Percentiles rank a stretch among this genome's conserved stretches.
Conservation (phyloP, 2,888 invertebrate genomes). For the Meandrusa payeni region DNA sequence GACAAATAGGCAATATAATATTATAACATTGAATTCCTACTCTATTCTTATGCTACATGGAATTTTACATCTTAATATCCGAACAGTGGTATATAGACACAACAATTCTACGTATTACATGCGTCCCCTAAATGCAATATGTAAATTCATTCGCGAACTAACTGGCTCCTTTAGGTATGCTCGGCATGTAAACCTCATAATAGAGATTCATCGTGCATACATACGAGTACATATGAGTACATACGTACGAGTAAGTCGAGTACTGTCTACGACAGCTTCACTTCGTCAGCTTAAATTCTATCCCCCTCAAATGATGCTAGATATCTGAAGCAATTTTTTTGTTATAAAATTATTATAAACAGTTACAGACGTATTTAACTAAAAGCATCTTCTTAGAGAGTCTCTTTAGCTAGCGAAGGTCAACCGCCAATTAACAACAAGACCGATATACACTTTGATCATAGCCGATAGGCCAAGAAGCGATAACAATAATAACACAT, state of each 20-base stretch:
- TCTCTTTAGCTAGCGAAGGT: too few relatives aligned
- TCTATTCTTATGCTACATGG: neutral
- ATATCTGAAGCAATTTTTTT: neutral
- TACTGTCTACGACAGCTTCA: constrained; percentile 3
- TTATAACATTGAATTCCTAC: too few relatives aligned
- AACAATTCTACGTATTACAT: constrained; percentile 19
- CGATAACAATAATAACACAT: too few relatives aligned
- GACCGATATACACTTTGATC: too few relatives aligned
- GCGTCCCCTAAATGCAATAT: constrained; percentile 58
- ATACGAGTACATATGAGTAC: constrained; percentile 14
- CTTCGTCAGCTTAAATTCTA: neutral
- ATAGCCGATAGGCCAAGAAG: too few relatives aligned
- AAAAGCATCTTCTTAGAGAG: too few relatives aligned
- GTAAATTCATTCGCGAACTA: constrained; percentile 54
- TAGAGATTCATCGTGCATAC: constrained; percentile 26
- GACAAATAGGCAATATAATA: too few relatives aligned
- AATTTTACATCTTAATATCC: neutral
- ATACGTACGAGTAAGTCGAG: constrained; percentile 2
- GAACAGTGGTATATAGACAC: neutral
- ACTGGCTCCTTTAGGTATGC: constrained; percentile 38
- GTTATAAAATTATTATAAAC: too few relatives aligned
- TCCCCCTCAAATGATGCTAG: neutral
- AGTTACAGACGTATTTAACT: neutral
- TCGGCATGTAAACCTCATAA: constrained; percentile 45
- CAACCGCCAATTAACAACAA: too few relatives aligned